Evolutionary conservation across 92 coral and sea anemone species (phyloP), one percentile per base, ranked within the genome.

Genomic region (Bergia puertoricense): DNA sequence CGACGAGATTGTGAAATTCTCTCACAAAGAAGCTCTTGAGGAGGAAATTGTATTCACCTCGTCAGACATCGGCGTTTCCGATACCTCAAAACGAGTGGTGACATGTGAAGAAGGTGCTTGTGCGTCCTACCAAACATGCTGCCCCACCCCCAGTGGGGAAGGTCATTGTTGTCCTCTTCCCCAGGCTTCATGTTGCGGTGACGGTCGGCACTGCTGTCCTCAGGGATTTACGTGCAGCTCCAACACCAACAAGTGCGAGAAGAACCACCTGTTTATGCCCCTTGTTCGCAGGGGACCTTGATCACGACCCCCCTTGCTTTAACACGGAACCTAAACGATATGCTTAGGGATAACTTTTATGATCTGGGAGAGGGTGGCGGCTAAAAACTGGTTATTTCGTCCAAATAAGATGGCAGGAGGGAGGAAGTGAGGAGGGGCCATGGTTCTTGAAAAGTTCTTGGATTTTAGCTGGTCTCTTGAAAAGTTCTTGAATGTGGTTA

Each of bases 141-240:
- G 96, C 79, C 79, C 69, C 23, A 81, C 81, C 51, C 80, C 85
- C 56, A 46, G 72, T 18, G 97, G 92, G 20, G 43, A 74, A 66
- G 85, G 81, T n/a, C 88, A 88, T 59, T 92, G 97, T 65, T 94
- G 97, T 79, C 95, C 97, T 6, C 89, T 89, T 43, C 95, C 91
- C 43, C 91, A 82, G 62, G 97, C 95, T 20, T 84, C 93, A 48
- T 94, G 97, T 90, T 94, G 97, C 59, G 73, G 89, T 2, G 95
- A 92, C 73, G 93, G 92, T 40, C 71, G 8, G 37, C 95, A 94
- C 69, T 94, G 97, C 43, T 94, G 97, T 50, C 96, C 94, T n/a
- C 90, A 90, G 56, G 96, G 96, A n/a, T 94, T 92, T 86, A 86
- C 43, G 20, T 94, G 96, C 85, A 88, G 91, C 74, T 8, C 39